phyloP scores from a whole-genome alignment of 2,888 invertebrate genomes.

The Ormyrus thymus region DNA sequence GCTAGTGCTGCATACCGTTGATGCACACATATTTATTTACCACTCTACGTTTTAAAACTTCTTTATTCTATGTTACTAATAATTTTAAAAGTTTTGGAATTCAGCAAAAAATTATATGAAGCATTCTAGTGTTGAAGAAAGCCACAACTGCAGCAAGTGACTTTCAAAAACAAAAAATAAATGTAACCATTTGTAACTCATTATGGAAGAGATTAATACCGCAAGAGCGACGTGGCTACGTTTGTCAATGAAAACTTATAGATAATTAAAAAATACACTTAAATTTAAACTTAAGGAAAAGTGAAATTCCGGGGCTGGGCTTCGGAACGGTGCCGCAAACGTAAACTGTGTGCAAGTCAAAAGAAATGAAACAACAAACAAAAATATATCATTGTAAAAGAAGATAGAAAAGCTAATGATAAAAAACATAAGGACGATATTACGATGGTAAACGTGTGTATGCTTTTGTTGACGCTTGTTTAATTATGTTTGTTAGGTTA shows the following conservation, averaged over 20 bases:
- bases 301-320: constrained; percentile 70
- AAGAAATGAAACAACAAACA: constrained; percentile 34
- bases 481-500: constrained; percentile 66
- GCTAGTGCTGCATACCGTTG: constrained; percentile 55
- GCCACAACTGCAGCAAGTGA: constrained; percentile 16
- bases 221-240: constrained; percentile 42
- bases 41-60: constrained; percentile 43
- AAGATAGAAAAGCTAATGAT: constrained; percentile 51
- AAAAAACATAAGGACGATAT: constrained; percentile 56
- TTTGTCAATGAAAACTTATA: constrained; percentile 50
- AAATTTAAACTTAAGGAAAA: constrained; percentile 60
- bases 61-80: constrained; percentile 42
- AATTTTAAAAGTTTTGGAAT: constrained; percentile 38
- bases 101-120: constrained; percentile 37
- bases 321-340: constrained; percentile 66
- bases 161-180: constrained; percentile 24
- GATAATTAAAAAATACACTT: constrained; percentile 58
- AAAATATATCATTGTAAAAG: constrained; percentile 52
- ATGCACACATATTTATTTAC: constrained; percentile 55
- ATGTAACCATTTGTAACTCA: constrained; percentile 33
- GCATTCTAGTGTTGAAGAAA: constrained; percentile 34
- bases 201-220: constrained; percentile 37
- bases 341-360: constrained; percentile 54
- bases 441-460: constrained; percentile 60
- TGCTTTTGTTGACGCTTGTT: constrained; percentile 68